Conservation (phyloP, 1,140 invertebrate species). For the Dendrolimus kikuchii region DNA sequence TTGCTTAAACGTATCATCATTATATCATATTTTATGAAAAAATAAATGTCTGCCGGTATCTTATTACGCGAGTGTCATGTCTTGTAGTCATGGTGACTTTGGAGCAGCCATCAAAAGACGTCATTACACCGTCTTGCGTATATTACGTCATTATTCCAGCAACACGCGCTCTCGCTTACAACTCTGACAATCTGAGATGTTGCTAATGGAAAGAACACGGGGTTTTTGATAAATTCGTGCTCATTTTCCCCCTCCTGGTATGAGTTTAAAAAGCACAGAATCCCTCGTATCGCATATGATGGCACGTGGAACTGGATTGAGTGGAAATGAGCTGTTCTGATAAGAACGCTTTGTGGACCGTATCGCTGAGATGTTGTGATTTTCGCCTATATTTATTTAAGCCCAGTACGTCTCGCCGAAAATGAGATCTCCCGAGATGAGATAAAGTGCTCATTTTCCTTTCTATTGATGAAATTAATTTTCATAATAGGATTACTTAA, state of each 20-base stretch:
- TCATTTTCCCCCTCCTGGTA: constrained; percentile 27
- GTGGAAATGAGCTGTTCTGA: constrained; percentile 51
- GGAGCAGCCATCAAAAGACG: constrained; percentile 46
- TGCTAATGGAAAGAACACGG: constrained; percentile 60
- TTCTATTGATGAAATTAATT: too few relatives aligned
- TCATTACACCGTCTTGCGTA: constrained; percentile 51
- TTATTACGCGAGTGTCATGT: constrained; percentile 33
- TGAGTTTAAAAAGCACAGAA: constrained; percentile 34
- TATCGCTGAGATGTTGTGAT: constrained; percentile 11
- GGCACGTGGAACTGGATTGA: constrained; percentile 39
- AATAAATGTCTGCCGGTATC: constrained; percentile 28
- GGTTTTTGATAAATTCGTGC: constrained; percentile 46
- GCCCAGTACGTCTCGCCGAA: too few relatives aligned
- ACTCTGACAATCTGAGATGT: constrained; percentile 56
- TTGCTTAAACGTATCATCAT: constrained; percentile 7
- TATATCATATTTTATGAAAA: constrained; percentile 7
- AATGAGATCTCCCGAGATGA: too few relatives aligned
- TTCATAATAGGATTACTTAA: too few relatives aligned
- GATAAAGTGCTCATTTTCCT: too few relatives aligned
- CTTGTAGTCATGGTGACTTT: constrained; percentile 56
- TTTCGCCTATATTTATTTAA: constrained; percentile 1
- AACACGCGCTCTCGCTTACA: constrained; percentile 30
- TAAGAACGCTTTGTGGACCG: constrained; percentile 29
- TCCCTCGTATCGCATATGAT: constrained; percentile 21
- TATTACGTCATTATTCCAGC: constrained; percentile 59